These are phyloP conservation scores for Rhagologus leucostigma DNA, from an alignment of 2,113 vertebrate species.

Conservation along the genomic window DNA sequence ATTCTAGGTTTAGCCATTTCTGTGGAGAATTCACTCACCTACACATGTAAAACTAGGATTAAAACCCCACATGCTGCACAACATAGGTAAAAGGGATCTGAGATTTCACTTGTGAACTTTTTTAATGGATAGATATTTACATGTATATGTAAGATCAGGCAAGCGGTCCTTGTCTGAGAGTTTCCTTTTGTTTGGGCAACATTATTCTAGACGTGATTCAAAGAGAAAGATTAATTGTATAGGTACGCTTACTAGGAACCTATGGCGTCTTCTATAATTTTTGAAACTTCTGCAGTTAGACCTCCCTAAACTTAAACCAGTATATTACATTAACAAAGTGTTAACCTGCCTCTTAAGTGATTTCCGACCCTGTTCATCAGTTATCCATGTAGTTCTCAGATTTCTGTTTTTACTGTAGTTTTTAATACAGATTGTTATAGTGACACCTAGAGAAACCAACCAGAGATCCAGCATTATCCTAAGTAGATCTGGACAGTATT, in stretches of 20 bases:
- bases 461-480: neutral
- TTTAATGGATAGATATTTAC: neutral
- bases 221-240: neutral
- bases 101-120: neutral
- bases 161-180: neutral
- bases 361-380: neutral
- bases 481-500: neutral
- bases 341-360: neutral
- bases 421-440: neutral
- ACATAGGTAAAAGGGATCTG: neutral
- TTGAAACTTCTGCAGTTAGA: neutral
- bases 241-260: neutral
- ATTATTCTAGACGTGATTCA: neutral
- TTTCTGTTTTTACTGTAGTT: neutral
- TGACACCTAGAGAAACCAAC: constrained; percentile 30
- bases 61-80: neutral
- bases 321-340: neutral
- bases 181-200: neutral
- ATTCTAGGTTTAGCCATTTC: neutral
- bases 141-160: neutral
- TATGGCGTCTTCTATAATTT: neutral
- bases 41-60: neutral
- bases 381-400: neutral
- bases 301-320: neutral
- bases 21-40: neutral